phyloP scores from a whole-genome alignment of 1,140 invertebrate species.

The Drosophila triauraria region DNA sequence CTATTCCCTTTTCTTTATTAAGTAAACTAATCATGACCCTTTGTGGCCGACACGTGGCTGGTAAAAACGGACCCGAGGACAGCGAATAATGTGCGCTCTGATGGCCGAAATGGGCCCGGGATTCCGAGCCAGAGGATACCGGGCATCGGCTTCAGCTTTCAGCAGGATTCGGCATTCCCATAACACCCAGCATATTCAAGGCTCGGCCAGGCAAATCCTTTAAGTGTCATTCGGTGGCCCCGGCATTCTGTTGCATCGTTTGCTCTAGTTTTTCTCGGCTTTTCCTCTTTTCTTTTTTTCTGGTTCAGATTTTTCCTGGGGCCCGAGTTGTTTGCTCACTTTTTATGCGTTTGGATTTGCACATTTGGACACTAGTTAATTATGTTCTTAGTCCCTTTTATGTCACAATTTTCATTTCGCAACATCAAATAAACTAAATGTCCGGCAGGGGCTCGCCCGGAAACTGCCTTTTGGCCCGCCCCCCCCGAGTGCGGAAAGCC shows the following conservation, averaged over 20 bases:
- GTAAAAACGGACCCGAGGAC: slow-evolving; percentile 37
- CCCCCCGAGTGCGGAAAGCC: not conserved
- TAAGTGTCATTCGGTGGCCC: slow-evolving; percentile 72
- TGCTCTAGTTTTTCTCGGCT: slow-evolving; percentile 23
- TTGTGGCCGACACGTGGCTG: slow-evolving; percentile 75
- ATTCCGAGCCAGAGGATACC: not conserved
- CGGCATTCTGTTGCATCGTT: slow-evolving; percentile 46
- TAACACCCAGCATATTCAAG: slow-evolving; percentile 65
- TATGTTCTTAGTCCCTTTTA: slow-evolving; percentile 84
- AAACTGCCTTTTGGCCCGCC: slow-evolving; percentile 12
- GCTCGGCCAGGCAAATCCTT: slow-evolving; percentile 65
- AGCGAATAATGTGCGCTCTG: slow-evolving; percentile 55
- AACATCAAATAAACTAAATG: slow-evolving; percentile 83
- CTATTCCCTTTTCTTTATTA: slow-evolving; percentile 49
- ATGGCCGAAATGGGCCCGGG: slow-evolving; percentile 26
- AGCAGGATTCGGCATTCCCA: slow-evolving; percentile 28
- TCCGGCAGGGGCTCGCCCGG: slow-evolving; percentile 40
- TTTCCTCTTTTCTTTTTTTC: slow-evolving; percentile 3
- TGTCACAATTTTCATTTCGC: slow-evolving; percentile 83
- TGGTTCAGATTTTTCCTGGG: slow-evolving; percentile 13
- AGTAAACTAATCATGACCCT: slow-evolving; percentile 78
- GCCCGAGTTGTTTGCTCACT: slow-evolving; percentile 55
- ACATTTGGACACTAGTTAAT: slow-evolving; percentile 82
- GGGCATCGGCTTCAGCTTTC: not conserved
- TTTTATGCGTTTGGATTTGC: slow-evolving; percentile 81